phyloP scores from a whole-genome alignment of 1,140 invertebrate species.

The Apis florea region DNA sequence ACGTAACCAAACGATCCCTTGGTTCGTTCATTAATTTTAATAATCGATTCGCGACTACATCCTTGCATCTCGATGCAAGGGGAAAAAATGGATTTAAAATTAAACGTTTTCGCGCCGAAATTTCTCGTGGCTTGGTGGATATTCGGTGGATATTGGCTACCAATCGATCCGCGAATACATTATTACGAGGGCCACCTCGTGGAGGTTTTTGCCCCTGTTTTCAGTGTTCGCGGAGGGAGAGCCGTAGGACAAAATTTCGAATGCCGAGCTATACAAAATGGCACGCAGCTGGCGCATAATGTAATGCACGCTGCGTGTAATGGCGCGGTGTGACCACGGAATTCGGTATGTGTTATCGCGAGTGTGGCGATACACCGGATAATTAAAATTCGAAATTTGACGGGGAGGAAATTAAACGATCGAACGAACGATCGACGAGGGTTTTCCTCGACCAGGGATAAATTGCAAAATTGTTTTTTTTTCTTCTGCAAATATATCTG shows the following conservation, averaged over 20 bases:
- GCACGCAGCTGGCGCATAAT: conserved; percentile 45
- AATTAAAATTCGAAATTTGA: conserved; percentile 43
- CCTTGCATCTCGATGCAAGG: too few relatives aligned
- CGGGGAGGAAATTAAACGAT: not conserved
- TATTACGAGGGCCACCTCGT: not conserved
- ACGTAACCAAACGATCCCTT: conserved; percentile 28
- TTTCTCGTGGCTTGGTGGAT: not conserved
- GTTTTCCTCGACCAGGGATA: not conserved
- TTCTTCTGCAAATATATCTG: not conserved
- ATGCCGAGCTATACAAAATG: conserved; percentile 30
- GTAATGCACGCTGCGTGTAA: conserved; percentile 35
- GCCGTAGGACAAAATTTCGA: conserved; percentile 34
- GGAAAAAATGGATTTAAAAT: not conserved
- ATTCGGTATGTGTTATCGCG: conserved; percentile 29
- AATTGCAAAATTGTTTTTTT: not conserved
- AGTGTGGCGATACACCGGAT: conserved; percentile 12
- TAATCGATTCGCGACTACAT: not conserved
- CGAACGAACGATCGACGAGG: not conserved
- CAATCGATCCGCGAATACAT: conserved; percentile 13
- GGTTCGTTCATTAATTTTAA: not conserved
- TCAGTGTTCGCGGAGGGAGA: not conserved
- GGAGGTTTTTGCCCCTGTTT: conserved; percentile 1
- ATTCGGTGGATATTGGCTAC: not conserved
- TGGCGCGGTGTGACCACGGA: conserved; percentile 36
- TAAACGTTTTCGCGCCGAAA: not conserved